Evolutionary conservation across 2,113 vertebrate genomes (phyloP).

Genomic region (Hucho hucho): DNA sequence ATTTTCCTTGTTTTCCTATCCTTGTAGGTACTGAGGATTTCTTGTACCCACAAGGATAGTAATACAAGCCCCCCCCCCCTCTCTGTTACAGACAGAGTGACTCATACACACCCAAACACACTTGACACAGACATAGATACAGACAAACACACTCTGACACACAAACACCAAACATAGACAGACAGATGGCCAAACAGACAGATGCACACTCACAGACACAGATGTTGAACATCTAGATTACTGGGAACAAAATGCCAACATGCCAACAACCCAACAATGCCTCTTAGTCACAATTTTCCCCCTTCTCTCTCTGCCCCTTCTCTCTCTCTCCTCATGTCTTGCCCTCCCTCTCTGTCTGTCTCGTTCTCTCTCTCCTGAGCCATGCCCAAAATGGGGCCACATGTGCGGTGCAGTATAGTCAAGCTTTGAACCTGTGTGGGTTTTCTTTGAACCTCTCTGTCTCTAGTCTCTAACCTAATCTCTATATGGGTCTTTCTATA

Average conservation of each 20-base stretch:
- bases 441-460: constrained; percentile 60
- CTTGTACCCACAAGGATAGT: too few species aligned
- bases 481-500: too few species aligned
- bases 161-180: constrained; percentile 3
- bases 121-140: constrained; percentile 32
- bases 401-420: constrained; percentile 50
- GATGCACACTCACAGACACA: constrained; percentile 27
- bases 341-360: not conserved
- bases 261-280: too few species aligned
- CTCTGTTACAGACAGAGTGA: not conserved
- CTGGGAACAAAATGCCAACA: too few species aligned
- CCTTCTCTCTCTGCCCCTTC: not conserved
- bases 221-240: too few species aligned
- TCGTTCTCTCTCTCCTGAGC: constrained; percentile 36
- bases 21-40: too few species aligned
- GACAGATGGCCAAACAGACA: constrained; percentile 22
- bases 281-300: not conserved
- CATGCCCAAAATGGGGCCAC: constrained; percentile 69
- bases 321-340: not conserved
- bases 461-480: not conserved
- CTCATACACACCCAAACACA: constrained; percentile 23
- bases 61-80: too few species aligned
- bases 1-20: too few species aligned
- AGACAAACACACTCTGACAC: not conserved
- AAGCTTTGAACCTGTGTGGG: constrained; percentile 63